These are phyloP conservation scores for Apteryx owenii DNA, from an alignment of 2,113 vertebrate species.

Conservation along the genomic window DNA sequence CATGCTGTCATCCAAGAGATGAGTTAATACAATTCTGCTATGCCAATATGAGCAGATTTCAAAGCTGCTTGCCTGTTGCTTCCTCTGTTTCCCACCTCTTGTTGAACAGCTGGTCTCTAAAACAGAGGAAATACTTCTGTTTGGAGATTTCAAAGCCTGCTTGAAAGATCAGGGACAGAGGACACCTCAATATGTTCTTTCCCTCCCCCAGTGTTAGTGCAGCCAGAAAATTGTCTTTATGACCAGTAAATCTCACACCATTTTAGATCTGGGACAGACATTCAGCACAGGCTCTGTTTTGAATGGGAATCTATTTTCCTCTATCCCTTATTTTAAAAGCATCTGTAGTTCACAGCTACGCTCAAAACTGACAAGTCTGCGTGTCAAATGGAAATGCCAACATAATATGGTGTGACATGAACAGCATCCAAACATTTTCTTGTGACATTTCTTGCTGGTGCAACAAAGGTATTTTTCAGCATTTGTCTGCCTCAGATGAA, in stretches of 20 bases:
- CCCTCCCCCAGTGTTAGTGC: not conserved
- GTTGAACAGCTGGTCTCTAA: slow-evolving; percentile 43
- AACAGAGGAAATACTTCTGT: slow-evolving; percentile 21
- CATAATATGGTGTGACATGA: not conserved
- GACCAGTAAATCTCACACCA: not conserved
- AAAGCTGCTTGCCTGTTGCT: slow-evolving; percentile 6
- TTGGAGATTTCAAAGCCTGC: slow-evolving; percentile 1
- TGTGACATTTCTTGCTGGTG: not conserved
- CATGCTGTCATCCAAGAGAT: not conserved
- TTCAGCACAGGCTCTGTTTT: not conserved
- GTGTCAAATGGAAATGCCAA: slow-evolving; percentile 14
- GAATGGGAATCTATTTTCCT: not conserved
- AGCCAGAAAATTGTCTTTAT: not conserved
- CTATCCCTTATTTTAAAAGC: not conserved
- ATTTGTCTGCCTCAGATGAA: not conserved
- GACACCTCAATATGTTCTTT: not conserved
- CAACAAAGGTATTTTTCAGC: not conserved
- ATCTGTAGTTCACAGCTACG: slow-evolving; percentile 22
- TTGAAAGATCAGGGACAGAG: not conserved
- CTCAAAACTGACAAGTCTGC: slow-evolving; percentile 22
- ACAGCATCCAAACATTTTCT: not conserved
- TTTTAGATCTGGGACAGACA: not conserved
- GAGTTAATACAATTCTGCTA: slow-evolving; percentile 11
- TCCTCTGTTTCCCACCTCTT: slow-evolving; percentile 12
- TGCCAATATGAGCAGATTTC: slow-evolving; percentile 29